Evolutionary conservation across 1,140 invertebrate species (phyloP).

Genomic region (Drosophila bipectinata): DNA sequence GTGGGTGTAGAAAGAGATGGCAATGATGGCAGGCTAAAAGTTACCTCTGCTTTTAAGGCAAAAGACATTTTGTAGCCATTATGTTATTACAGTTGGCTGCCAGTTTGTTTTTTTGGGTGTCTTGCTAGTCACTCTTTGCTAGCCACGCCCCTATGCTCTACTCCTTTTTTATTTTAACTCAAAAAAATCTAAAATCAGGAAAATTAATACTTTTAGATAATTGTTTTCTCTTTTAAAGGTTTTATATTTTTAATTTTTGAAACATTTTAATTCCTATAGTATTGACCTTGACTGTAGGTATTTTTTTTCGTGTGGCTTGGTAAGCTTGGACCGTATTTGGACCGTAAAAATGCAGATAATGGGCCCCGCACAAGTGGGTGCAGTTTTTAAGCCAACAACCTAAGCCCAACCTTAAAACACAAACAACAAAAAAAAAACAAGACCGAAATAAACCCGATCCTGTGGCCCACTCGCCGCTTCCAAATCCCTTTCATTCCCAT

Average conservation of each 20-base stretch:
- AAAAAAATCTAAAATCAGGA: neutral
- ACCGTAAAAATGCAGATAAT: constrained; percentile 81
- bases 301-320: constrained; percentile 7
- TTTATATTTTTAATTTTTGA: neutral
- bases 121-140: too few species aligned
- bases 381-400: constrained; percentile 27
- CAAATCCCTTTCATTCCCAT: constrained; percentile 1
- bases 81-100: constrained; percentile 74
- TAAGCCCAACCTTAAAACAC: neutral
- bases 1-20: neutral
- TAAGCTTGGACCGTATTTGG: constrained; percentile 71
- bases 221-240: too few species aligned
- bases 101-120: neutral
- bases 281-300: neutral
- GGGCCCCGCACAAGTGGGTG: constrained; percentile 36
- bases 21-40: constrained; percentile 7
- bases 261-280: neutral
- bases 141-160: too few species aligned
- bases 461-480: neutral
- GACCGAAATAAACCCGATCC: neutral
- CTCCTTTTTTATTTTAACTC: neutral
- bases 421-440: neutral
- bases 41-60: constrained; percentile 70
- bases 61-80: constrained; percentile 64
- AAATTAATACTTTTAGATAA: too few species aligned